Conservation (phyloP, 2,888 invertebrate genomes). For the Stramonita haemastoma region DNA sequence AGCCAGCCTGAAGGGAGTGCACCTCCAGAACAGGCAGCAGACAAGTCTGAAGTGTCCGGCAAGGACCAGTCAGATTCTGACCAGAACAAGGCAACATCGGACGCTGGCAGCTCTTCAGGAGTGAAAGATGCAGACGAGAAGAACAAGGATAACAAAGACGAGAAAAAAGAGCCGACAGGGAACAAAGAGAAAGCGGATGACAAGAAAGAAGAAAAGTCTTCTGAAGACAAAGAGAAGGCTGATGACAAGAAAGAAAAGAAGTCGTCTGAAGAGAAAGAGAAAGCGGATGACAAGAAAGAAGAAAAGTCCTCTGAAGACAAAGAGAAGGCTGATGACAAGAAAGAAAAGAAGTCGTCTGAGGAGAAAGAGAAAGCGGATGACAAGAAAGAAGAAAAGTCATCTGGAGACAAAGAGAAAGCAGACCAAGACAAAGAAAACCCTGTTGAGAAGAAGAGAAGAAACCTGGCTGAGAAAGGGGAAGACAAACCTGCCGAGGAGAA, state of each 20-base stretch:
- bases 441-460: conserved; percentile 29
- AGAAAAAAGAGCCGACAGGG: neutral
- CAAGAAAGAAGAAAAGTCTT: neutral
- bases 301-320: conserved; percentile 39
- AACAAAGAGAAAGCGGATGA: neutral
- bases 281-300: conserved; percentile 34
- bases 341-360: neutral
- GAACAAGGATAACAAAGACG: neutral
- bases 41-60: conserved; percentile 29
- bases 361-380: conserved; percentile 34
- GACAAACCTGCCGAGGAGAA: neutral
- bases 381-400: neutral
- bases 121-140: neutral
- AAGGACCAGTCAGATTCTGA: neutral
- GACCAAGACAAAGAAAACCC: conserved; percentile 36
- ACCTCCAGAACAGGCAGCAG: conserved; percentile 38
- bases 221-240: conserved; percentile 22
- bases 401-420: conserved; percentile 37
- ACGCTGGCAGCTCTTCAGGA: neutral
- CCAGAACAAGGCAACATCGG: neutral
- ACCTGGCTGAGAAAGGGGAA: conserved; percentile 3
- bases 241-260: neutral
- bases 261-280: conserved; percentile 35
- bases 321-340: conserved; percentile 26
- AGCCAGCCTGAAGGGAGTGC: neutral